Percentiles rank a stretch among this genome's conserved stretches.
These are phyloP conservation scores for Bombylius major DNA, from an alignment of 2,888 invertebrate species.

Conservation along the genomic window DNA sequence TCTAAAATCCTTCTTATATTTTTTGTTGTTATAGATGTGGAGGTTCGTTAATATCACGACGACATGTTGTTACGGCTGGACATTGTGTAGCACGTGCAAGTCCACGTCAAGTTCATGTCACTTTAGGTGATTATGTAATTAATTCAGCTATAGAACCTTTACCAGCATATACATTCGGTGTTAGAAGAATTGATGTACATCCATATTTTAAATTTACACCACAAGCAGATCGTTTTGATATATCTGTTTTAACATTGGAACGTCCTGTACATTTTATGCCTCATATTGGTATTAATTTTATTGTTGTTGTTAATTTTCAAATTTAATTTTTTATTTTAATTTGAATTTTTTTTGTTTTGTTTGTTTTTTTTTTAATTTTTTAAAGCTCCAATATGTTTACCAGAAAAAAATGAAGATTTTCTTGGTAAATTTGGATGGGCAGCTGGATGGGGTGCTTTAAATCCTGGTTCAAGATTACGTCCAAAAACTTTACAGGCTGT, in stretches of 20 bases:
- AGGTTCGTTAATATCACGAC: conserved; percentile 78
- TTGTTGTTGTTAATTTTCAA: neutral
- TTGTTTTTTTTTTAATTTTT: neutral
- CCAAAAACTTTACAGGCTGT: conserved; percentile 85
- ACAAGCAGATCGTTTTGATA: conserved; percentile 82
- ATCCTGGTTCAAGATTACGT: conserved; percentile 68
- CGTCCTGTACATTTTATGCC: conserved; percentile 83
- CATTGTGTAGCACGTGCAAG: conserved; percentile 88
- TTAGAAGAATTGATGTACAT: conserved; percentile 79
- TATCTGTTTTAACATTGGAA: conserved; percentile 77
- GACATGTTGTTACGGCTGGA: conserved; percentile 87
- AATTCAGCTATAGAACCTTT: conserved; percentile 85
- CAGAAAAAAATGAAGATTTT: conserved; percentile 80
- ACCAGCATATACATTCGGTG: conserved; percentile 85
- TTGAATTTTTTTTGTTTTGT: neutral
- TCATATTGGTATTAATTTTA: conserved; percentile 49
- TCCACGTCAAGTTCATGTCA: conserved; percentile 82
- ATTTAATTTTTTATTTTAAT: neutral
- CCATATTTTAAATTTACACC: conserved; percentile 89
- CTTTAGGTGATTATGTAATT: conserved; percentile 77
- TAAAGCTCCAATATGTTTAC: conserved; percentile 75
- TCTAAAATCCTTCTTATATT: too few relatives aligned
- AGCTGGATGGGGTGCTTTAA: conserved; percentile 85
- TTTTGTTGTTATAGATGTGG: conserved; percentile 54
- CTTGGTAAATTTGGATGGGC: conserved; percentile 85